phyloP scores from a whole-genome alignment of 2,888 invertebrate genomes.

The Tupiocoris notatus region DNA sequence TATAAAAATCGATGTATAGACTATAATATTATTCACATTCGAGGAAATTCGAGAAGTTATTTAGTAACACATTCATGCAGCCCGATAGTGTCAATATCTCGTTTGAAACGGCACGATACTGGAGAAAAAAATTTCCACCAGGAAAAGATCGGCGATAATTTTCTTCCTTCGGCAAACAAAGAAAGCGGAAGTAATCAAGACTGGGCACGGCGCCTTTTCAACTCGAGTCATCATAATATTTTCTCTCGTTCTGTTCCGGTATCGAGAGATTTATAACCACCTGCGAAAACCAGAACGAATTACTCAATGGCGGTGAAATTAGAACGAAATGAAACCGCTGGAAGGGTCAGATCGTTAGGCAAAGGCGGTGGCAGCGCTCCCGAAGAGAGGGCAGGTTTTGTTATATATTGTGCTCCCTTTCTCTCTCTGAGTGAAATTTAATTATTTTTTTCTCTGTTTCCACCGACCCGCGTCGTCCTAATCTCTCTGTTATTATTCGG shows the following conservation, averaged over 20 bases:
- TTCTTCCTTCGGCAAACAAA: no score
- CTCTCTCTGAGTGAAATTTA: conserved; percentile 22
- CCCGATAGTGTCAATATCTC: no score
- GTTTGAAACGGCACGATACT: no score
- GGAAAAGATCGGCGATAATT: no score
- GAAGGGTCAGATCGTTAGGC: conserved; percentile 5
- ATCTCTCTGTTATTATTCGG: conserved; percentile 17
- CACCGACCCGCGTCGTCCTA: neutral
- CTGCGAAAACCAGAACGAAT: conserved; percentile 34
- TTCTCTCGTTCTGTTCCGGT: neutral
- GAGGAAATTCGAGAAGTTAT: no score
- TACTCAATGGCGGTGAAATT: conserved; percentile 39
- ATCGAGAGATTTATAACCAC: conserved; percentile 21
- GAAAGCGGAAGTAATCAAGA: neutral
- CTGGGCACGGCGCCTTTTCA: neutral
- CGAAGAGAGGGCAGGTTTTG: neutral
- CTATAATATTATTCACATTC: no score
- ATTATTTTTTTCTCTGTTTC: conserved; percentile 23
- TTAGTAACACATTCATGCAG: no score
- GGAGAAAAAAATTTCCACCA: no score
- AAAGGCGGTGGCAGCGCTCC: conserved; percentile 2
- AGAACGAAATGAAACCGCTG: conserved; percentile 28
- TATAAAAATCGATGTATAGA: no score
- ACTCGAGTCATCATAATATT: neutral
- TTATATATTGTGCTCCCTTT: conserved; percentile 31